Percentiles rank a stretch among this genome's conserved stretches.
Conservation (phyloP, 2,888 invertebrate species). For the Formica aserva region DNA sequence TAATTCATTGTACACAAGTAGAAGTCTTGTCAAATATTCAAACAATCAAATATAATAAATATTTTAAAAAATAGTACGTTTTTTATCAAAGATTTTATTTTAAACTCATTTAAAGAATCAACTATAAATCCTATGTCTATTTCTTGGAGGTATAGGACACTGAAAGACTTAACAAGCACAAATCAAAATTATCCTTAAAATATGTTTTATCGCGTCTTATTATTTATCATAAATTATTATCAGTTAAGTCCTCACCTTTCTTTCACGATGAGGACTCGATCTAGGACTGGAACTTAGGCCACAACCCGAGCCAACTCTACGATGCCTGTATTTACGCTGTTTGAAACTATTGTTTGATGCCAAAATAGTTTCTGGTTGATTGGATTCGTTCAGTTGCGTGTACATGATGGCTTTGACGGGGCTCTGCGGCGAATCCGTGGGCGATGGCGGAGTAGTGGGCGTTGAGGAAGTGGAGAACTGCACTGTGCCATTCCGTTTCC, state of each 20-base stretch:
- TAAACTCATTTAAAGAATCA: neutral
- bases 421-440: conserved; percentile 84
- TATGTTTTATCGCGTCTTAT: neutral
- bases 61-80: neutral
- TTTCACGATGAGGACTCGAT: conserved; percentile 87
- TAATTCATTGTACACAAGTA: neutral
- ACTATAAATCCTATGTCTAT: neutral
- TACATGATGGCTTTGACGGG: conserved; percentile 88
- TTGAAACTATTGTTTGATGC: conserved; percentile 84
- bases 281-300: conserved; percentile 87
- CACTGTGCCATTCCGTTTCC: conserved; percentile 80
- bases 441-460: conserved; percentile 82
- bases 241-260: conserved; percentile 84
- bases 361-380: conserved; percentile 88
- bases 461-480: conserved; percentile 82
- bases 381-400: conserved; percentile 88
- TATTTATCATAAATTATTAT: neutral
- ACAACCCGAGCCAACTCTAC: conserved; percentile 89
- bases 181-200: conserved; percentile 8
- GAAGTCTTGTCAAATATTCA: neutral
- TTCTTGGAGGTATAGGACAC: neutral
- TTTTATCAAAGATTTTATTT: neutral
- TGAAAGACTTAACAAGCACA: neutral
- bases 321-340: conserved; percentile 87
- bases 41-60: neutral